Conservation (phyloP, 2,888 invertebrate genomes). For the Chironomus tentans region DNA sequence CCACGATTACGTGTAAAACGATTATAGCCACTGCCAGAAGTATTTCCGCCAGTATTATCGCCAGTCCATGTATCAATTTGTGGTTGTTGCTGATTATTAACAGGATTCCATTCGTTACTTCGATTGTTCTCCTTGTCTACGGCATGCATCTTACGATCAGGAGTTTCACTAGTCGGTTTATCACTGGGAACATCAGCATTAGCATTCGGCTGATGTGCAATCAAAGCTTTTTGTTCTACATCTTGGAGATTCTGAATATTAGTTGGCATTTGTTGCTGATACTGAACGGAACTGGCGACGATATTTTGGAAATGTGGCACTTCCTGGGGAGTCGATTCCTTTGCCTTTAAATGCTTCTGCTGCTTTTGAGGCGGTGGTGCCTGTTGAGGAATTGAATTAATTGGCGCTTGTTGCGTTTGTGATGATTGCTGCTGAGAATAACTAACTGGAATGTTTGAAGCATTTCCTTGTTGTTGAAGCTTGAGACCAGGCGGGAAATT, state of each 20-base stretch:
- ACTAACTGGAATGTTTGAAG: slow-evolving; percentile 22
- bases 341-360: no score
- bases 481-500: slow-evolving; percentile 15
- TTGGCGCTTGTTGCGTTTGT: background rate
- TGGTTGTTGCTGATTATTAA: background rate
- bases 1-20: background rate
- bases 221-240: slow-evolving; percentile 10
- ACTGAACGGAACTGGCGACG: background rate
- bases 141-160: background rate
- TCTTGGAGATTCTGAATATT: slow-evolving; percentile 13
- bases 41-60: background rate
- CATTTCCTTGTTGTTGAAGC: slow-evolving; percentile 7
- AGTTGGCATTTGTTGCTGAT: slow-evolving; percentile 1
- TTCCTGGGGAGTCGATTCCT: no score
- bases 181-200: background rate
- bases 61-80: slow-evolving; percentile 24
- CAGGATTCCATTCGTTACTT: background rate
- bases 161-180: background rate
- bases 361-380: no score
- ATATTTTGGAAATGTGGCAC: no score
- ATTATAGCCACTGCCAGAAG: background rate
- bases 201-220: background rate
- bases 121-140: background rate
- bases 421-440: background rate
- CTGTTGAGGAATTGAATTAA: background rate